Conservation (phyloP, 2,888 invertebrate species). For the Euphydryas editha region DNA sequence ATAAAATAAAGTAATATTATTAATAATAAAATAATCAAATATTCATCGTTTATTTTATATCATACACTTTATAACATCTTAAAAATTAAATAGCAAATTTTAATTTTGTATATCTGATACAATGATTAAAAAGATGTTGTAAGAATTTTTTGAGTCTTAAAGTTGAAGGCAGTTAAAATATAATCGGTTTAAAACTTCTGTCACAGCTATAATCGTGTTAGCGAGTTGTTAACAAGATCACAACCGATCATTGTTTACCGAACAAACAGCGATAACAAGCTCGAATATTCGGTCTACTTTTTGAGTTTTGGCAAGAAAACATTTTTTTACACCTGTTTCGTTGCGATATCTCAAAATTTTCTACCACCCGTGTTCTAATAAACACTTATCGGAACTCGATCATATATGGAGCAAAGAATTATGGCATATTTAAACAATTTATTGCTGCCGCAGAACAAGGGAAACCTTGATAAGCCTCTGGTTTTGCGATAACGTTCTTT, state of each 20-base stretch:
- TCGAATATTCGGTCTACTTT: conserved; percentile 59
- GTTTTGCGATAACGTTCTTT: conserved; percentile 70
- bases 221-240: conserved; percentile 67
- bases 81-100: no score
- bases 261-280: conserved; percentile 73
- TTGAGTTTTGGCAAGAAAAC: conserved; percentile 64
- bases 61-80: no score
- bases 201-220: conserved; percentile 36
- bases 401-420: conserved; percentile 78
- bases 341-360: conserved; percentile 63
- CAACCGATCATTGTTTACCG: conserved; percentile 69
- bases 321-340: conserved; percentile 68
- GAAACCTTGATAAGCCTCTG: conserved; percentile 69
- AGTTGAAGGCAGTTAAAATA: not conserved
- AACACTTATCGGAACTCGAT: conserved; percentile 72
- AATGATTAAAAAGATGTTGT: not conserved
- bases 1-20: no score
- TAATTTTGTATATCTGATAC: no score
- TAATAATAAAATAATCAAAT: no score
- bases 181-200: conserved; percentile 21
- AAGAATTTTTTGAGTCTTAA: not conserved
- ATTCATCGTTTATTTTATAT: no score
- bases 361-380: conserved; percentile 79
- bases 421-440: conserved; percentile 80
- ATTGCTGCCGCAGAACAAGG: conserved; percentile 75